A percentile compares a stretch with the other conserved stretches of the same genome.
phyloP scores from a whole-genome alignment of 1,140 invertebrate genomes.

The Cydia strobilella region DNA sequence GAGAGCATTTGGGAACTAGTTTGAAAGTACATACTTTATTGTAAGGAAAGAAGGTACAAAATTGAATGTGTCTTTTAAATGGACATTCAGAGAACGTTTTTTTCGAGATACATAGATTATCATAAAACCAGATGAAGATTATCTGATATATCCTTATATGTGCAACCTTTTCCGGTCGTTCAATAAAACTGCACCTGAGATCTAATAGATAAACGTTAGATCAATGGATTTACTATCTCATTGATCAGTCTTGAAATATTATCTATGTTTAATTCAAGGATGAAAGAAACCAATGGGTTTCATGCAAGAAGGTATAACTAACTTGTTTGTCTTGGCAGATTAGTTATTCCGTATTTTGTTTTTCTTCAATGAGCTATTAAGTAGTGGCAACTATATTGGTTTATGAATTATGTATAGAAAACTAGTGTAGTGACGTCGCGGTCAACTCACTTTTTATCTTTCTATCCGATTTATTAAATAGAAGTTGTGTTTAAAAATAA shows the following conservation, averaged over 20 bases:
- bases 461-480: no score
- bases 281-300: neutral
- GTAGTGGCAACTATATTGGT: no score
- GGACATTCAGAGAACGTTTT: neutral
- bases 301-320: neutral
- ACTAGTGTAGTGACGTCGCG: no score
- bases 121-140: neutral
- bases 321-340: constrained; percentile 1
- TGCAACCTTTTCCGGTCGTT: neutral
- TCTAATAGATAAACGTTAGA: neutral
- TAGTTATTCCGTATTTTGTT: no score
- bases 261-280: constrained; percentile 20
- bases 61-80: neutral
- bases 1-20: neutral
- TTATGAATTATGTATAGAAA: no score
- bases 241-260: neutral
- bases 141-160: neutral
- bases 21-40: neutral
- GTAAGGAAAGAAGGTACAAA: neutral
- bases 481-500: no score
- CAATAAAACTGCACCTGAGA: constrained; percentile 4
- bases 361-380: no score
- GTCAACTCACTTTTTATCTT: no score
- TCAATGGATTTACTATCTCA: constrained; percentile 20
- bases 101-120: no score